Conservation (phyloP, 2,113 vertebrate species). For the Archocentrus centrarchus region DNA sequence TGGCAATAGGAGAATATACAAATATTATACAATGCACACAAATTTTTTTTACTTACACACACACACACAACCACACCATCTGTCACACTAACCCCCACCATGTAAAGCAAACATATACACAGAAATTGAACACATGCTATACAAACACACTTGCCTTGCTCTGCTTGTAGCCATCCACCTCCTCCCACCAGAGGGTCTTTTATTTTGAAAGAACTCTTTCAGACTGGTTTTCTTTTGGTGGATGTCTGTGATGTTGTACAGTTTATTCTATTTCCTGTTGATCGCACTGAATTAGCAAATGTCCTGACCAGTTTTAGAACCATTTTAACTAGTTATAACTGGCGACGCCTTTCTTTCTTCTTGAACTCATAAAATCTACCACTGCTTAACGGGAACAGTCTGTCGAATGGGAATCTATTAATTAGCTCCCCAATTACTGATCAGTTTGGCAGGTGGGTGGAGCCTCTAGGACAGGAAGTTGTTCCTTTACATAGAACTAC, state of each 20-base stretch:
- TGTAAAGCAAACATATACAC: constrained; percentile 9
- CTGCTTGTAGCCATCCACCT: constrained; percentile 49
- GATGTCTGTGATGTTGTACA: constrained; percentile 32
- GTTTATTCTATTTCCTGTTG: constrained; percentile 27
- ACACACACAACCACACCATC: constrained; percentile 6
- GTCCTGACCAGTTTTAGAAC: neutral
- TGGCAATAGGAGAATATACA: neutral
- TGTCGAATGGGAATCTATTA: neutral
- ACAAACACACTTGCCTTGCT: constrained; percentile 35
- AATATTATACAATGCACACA: neutral
- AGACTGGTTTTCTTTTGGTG: constrained; percentile 24
- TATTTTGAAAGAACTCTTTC: constrained; percentile 35
- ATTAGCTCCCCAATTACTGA: neutral
- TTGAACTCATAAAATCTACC: neutral
- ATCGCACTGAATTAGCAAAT: constrained; percentile 11
- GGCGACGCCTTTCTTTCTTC: neutral
- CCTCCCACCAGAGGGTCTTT: constrained; percentile 41
- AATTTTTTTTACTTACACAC: neutral
- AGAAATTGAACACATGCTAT: neutral
- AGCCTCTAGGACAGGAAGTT: constrained; percentile 47
- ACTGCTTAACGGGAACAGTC: neutral
- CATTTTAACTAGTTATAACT: neutral
- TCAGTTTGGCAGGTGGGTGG: neutral
- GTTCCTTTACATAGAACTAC: neutral
- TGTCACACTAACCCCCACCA: neutral